Evolutionary conservation across 1,140 invertebrate genomes (phyloP).

Genomic region (Drosophila leontia): DNA sequence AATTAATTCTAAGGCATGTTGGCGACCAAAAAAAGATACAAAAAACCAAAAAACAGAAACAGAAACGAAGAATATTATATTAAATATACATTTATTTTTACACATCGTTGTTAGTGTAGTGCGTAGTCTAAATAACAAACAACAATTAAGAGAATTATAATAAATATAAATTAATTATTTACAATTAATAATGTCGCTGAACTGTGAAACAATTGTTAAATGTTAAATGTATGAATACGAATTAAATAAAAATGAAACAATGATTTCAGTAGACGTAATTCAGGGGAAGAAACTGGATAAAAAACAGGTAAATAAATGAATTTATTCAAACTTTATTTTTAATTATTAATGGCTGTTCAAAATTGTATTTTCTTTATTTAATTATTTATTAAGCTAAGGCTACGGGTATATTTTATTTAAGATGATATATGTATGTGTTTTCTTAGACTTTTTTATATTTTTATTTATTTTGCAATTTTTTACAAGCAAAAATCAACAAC

Average conservation of each 20-base stretch:
- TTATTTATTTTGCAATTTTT: not conserved
- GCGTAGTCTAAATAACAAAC: constrained; percentile 67
- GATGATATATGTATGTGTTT: no score
- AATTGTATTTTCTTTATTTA: no score
- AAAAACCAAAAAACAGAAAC: constrained; percentile 21
- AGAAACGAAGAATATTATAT: constrained; percentile 51
- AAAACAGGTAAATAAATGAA: no score
- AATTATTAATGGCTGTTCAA: no score
- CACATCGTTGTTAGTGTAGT: constrained; percentile 83
- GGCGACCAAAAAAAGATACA: constrained; percentile 9
- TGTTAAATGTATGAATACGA: constrained; percentile 72
- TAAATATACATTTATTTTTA: constrained; percentile 78
- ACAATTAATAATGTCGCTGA: constrained; percentile 76
- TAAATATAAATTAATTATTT: constrained; percentile 71
- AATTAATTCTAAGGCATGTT: constrained; percentile 19
- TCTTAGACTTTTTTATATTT: not conserved
- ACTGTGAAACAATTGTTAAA: constrained; percentile 81
- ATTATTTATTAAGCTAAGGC: no score
- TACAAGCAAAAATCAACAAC: not conserved
- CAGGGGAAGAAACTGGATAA: not conserved
- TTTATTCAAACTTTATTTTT: no score
- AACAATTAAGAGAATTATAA: constrained; percentile 36
- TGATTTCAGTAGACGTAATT: not conserved
- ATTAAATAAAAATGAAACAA: constrained; percentile 53
- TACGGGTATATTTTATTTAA: no score